Percentiles rank a stretch among this genome's conserved stretches.
phyloP scores from a whole-genome alignment of 2,888 invertebrate genomes.

The Andrena dorsata region DNA sequence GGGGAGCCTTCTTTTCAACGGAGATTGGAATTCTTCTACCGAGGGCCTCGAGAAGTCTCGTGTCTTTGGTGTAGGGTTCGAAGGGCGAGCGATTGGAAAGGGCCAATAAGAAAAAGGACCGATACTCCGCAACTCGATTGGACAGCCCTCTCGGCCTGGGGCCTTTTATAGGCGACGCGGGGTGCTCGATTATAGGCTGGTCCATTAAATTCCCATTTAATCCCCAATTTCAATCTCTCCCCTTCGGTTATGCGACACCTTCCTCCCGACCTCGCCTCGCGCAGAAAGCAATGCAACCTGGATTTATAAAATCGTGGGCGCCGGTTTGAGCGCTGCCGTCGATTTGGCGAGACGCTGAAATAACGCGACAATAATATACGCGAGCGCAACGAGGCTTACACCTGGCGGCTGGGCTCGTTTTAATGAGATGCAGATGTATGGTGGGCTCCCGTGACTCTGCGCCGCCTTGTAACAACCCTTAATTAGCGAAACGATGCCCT shows the following conservation, averaged over 20 bases:
- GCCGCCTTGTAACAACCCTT: slow-evolving; percentile 75
- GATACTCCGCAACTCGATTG: not conserved
- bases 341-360: slow-evolving; percentile 41
- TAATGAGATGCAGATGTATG: slow-evolving; percentile 77
- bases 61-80: not conserved
- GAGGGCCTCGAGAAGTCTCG: not conserved
- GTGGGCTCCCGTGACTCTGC: slow-evolving; percentile 32
- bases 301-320: slow-evolving; percentile 17
- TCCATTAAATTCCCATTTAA: slow-evolving; percentile 19
- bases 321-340: slow-evolving; percentile 21
- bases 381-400: slow-evolving; percentile 36
- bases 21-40: not conserved
- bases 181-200: not conserved
- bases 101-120: slow-evolving; percentile 15
- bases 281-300: slow-evolving; percentile 18
- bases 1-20: not conserved
- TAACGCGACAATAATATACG: slow-evolving; percentile 48
- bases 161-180: slow-evolving; percentile 16
- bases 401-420: slow-evolving; percentile 53
- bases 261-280: not conserved
- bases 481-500: slow-evolving; percentile 79
- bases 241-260: slow-evolving; percentile 11
- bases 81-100: slow-evolving; percentile 4
- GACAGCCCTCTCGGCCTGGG: not conserved
- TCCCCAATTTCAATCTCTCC: slow-evolving; percentile 6